A percentile compares a stretch with the other conserved stretches of the same genome.
These are phyloP conservation scores for Biston stratarius DNA, from an alignment of 2,888 invertebrate species.

Conservation along the genomic window DNA sequence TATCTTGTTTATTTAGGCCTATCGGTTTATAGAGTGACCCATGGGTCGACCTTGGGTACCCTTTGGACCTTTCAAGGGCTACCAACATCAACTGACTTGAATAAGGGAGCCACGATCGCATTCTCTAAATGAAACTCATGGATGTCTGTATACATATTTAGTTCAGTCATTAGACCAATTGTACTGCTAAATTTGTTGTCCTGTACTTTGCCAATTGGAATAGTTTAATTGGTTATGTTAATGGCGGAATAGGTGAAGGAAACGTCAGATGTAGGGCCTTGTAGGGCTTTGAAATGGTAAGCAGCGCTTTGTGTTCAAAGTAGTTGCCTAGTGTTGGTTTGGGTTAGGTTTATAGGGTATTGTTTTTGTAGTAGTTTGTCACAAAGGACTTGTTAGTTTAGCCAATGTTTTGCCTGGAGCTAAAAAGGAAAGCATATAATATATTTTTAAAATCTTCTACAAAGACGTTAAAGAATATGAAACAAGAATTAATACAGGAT, in stretches of 20 bases:
- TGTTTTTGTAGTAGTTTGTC: constrained; percentile 12
- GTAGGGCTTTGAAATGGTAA: constrained; percentile 32
- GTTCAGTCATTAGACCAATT: background rate
- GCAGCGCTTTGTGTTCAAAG: constrained; percentile 27
- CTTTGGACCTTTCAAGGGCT: background rate
- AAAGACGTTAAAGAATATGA: too few relatives aligned
- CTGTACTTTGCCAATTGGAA: constrained; percentile 44
- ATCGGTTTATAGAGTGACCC: constrained; percentile 56
- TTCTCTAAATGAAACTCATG: background rate
- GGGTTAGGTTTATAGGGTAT: background rate
- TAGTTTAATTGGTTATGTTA: constrained; percentile 42
- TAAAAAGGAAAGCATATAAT: background rate
- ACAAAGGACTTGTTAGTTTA: constrained; percentile 10
- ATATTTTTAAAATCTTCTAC: background rate
- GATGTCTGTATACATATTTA: background rate
- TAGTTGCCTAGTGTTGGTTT: background rate
- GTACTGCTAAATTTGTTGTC: constrained; percentile 14
- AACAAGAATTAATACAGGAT: too few relatives aligned
- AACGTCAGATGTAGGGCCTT: constrained; percentile 23
- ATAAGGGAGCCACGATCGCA: background rate
- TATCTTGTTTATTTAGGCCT: constrained; percentile 63
- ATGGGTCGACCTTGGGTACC: constrained; percentile 42
- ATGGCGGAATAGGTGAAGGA: constrained; percentile 37
- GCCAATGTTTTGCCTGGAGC: background rate
- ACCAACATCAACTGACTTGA: background rate